phyloP scores from a whole-genome alignment of 2,797 vertebrate genomes.

The Decapterus maruadsi region DNA sequence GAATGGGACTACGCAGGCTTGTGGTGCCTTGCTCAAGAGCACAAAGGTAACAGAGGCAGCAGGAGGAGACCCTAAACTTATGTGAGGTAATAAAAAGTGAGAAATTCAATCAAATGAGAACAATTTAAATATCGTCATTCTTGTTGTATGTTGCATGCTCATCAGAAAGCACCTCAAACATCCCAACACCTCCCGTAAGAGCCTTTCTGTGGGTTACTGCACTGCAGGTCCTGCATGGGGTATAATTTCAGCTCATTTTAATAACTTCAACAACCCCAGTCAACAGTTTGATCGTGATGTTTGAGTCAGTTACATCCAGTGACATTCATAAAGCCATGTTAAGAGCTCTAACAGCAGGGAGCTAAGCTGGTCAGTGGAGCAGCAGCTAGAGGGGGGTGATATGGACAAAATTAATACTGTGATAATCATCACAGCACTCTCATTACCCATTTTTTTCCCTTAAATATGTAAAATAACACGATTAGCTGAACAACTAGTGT shows the following conservation, averaged over 20 bases:
- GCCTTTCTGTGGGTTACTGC: constrained; percentile 4
- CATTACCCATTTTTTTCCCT: neutral
- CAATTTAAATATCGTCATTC: neutral
- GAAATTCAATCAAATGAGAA: neutral
- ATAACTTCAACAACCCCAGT: constrained; percentile 21
- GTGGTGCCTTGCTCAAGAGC: constrained; percentile 28
- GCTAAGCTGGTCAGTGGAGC: constrained; percentile 14
- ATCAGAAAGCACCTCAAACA: constrained; percentile 7
- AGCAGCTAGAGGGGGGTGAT: neutral
- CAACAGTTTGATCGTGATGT: constrained; percentile 33
- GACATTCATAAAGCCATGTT: constrained; percentile 40
- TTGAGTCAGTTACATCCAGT: constrained; percentile 25
- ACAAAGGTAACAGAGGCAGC: neutral
- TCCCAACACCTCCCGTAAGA: constrained; percentile 28
- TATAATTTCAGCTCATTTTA: constrained; percentile 37
- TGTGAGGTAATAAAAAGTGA: neutral
- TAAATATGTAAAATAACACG: neutral
- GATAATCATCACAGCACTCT: constrained; percentile 14
- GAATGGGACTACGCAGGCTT: neutral
- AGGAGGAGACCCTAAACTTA: neutral
- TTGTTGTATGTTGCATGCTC: neutral
- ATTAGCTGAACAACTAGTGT: neutral
- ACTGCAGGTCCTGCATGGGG: neutral
- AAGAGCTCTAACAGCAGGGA: constrained; percentile 51
- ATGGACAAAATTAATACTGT: constrained; percentile 5